phyloP scores from a whole-genome alignment of 2,888 invertebrate genomes.

The Pyrrhosoma nymphula region DNA sequence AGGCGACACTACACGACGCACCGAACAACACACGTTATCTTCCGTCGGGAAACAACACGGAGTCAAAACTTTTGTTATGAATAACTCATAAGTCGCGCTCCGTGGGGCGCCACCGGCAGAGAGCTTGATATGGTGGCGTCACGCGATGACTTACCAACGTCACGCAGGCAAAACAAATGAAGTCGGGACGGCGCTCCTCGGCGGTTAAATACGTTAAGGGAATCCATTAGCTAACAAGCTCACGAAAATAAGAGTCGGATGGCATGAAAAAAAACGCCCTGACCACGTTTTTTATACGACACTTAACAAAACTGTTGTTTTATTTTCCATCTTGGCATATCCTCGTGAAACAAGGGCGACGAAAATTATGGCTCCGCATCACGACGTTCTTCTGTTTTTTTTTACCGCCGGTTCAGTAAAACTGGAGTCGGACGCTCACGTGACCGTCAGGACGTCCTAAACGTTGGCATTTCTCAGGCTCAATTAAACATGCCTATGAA shows the following conservation, averaged over 20 bases:
- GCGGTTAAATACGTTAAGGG: slow-evolving; percentile 40
- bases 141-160: slow-evolving; percentile 30
- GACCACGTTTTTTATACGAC: not conserved
- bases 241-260: slow-evolving; percentile 19
- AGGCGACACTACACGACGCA: not conserved
- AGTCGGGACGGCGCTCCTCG: not conserved
- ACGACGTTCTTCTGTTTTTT: not conserved
- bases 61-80: slow-evolving; percentile 47
- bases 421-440: not conserved
- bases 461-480: not conserved
- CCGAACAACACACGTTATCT: slow-evolving; percentile 45
- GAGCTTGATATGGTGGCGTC: slow-evolving; percentile 31
- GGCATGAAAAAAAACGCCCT: not conserved
- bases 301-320: not conserved
- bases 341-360: slow-evolving; percentile 7
- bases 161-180: slow-evolving; percentile 44
- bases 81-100: slow-evolving; percentile 21
- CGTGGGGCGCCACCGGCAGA: not conserved
- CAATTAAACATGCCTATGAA: not conserved
- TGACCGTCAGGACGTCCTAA: not conserved
- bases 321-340: not conserved
- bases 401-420: not conserved
- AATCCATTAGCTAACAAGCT: slow-evolving; percentile 63
- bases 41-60: not conserved
- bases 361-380: not conserved